Conservation (phyloP, 2,797 vertebrate genomes). For the Diplodus puntazzo region DNA sequence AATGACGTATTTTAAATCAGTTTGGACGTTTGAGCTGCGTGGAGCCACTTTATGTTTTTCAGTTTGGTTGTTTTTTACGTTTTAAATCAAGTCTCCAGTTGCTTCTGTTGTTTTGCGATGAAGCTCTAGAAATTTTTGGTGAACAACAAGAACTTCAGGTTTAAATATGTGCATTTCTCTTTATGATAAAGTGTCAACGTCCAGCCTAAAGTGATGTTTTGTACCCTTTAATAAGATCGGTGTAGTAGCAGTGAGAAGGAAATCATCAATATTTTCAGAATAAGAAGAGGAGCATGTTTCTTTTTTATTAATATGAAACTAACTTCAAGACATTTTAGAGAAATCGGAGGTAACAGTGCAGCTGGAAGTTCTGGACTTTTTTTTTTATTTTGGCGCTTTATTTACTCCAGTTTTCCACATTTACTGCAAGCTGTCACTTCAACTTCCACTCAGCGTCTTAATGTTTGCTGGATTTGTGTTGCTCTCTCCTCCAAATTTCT, state of each 20-base stretch:
- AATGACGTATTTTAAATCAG: too few relatives aligned
- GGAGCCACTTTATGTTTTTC: too few relatives aligned
- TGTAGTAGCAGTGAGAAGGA: too few relatives aligned
- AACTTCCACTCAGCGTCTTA: slow-evolving; percentile 28
- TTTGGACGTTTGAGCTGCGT: too few relatives aligned
- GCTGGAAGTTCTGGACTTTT: slow-evolving; percentile 8
- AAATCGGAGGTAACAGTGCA: background rate
- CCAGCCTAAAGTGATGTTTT: background rate
- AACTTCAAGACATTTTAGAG: background rate
- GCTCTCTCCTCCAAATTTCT: slow-evolving; percentile 41
- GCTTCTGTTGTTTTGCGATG: too few relatives aligned
- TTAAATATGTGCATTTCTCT: too few relatives aligned
- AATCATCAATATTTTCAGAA: background rate
- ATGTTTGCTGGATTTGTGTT: slow-evolving; percentile 53
- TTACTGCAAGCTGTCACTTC: slow-evolving; percentile 55
- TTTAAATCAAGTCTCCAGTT: too few relatives aligned
- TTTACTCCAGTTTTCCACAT: slow-evolving; percentile 37
- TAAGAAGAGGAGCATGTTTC: too few relatives aligned
- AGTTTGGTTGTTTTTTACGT: too few relatives aligned
- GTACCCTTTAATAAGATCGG: background rate
- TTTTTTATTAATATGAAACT: background rate
- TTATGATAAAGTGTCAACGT: too few relatives aligned
- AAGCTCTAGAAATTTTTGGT: too few relatives aligned
- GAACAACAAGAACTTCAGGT: too few relatives aligned
- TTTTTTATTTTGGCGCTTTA: background rate